Percentiles rank a stretch among this genome's conserved stretches.
These are phyloP conservation scores for Philonicus albiceps DNA, from an alignment of 2,888 invertebrate species.

Conservation along the genomic window DNA sequence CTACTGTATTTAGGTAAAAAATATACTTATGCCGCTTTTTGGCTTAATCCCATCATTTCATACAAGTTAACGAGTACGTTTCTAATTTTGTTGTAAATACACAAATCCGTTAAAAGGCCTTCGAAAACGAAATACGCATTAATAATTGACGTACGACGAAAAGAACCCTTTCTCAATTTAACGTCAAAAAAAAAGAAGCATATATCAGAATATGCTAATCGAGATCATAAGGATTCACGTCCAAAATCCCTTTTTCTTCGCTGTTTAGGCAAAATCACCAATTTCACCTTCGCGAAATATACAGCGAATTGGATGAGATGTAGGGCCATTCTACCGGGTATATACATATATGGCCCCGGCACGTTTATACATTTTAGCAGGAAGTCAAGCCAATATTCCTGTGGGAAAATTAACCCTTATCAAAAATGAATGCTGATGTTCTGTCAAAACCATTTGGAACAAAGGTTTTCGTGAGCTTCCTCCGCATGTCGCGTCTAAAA, in stretches of 20 bases:
- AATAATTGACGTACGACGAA: not conserved
- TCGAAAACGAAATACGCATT: not conserved
- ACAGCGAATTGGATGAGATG: not conserved
- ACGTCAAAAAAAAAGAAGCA: not conserved
- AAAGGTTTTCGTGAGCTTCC: not conserved
- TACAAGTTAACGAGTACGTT: no score
- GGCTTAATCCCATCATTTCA: no score
- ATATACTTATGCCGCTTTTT: no score
- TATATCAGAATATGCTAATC: not conserved
- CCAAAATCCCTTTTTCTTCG: not conserved
- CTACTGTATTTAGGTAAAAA: no score
- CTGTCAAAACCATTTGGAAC: slow-evolving; percentile 8
- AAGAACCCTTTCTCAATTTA: not conserved
- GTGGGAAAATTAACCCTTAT: slow-evolving; percentile 13
- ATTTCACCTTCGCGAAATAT: not conserved
- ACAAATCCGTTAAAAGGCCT: not conserved
- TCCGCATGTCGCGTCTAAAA: not conserved
- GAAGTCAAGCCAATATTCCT: not conserved
- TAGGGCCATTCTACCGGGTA: not conserved
- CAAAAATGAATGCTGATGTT: slow-evolving; percentile 10
- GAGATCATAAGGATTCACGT: not conserved
- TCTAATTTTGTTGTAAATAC: not conserved
- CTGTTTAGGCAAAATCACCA: not conserved
- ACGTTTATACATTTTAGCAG: not conserved
- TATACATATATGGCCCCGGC: not conserved